These are phyloP conservation scores for Drymonia ruficornis DNA, from an alignment of 2,888 invertebrate species.

Conservation along the genomic window DNA sequence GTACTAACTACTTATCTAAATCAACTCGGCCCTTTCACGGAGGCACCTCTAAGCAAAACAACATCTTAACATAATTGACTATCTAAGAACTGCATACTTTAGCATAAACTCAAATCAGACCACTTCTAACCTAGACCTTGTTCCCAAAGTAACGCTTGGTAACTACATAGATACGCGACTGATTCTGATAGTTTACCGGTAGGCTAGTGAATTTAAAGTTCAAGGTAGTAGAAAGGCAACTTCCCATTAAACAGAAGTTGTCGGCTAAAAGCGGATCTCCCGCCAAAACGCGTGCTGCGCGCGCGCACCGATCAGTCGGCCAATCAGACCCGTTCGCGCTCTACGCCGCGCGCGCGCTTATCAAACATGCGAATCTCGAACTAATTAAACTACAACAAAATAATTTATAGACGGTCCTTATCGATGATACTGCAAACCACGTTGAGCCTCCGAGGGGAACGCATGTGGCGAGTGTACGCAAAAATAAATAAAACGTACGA, in stretches of 20 bases:
- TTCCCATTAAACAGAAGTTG: constrained; percentile 36
- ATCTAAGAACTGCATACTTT: too few species aligned
- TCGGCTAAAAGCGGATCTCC: constrained; percentile 60
- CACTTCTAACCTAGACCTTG: not conserved
- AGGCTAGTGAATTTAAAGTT: constrained; percentile 21
- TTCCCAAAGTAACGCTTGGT: not conserved
- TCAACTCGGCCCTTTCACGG: too few species aligned
- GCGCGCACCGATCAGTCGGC: constrained; percentile 46
- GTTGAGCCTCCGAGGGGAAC: constrained; percentile 56
- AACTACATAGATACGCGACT: not conserved
- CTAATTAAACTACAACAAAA: constrained; percentile 65
- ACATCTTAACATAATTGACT: too few species aligned
- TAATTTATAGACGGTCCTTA: constrained; percentile 61
- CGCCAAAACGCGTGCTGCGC: constrained; percentile 60
- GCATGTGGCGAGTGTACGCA: constrained; percentile 51
- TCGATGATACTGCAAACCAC: constrained; percentile 52
- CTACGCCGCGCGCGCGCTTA: constrained; percentile 72
- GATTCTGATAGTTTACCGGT: not conserved
- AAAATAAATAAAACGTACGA: constrained; percentile 53
- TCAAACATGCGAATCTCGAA: constrained; percentile 65
- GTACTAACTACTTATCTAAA: too few species aligned
- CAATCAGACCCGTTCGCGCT: constrained; percentile 76
- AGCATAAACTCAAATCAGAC: too few species aligned
- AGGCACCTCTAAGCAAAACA: too few species aligned
- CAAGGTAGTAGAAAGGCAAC: constrained; percentile 49